phyloP scores from a whole-genome alignment of 2,888 invertebrate species.

The Bugulina stolonifera region DNA sequence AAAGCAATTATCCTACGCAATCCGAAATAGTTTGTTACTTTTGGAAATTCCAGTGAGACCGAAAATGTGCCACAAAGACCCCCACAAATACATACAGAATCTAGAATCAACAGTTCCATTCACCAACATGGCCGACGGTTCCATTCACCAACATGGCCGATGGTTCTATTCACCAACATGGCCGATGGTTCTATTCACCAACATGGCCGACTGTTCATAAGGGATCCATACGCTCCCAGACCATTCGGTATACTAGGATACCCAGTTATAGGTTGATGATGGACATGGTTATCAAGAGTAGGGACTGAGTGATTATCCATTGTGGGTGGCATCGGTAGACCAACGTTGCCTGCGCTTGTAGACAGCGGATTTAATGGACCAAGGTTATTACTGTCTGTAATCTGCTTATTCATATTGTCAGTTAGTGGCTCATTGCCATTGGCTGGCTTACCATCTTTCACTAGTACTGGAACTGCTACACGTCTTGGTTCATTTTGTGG shows the following conservation, averaged over 20 bases:
- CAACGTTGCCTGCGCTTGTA: background rate
- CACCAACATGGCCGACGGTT: too few species aligned
- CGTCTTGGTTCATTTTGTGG: slow-evolving; percentile 36
- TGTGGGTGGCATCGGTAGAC: background rate
- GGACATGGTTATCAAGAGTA: background rate
- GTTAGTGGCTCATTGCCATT: slow-evolving; percentile 41
- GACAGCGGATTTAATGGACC: background rate
- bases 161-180: background rate
- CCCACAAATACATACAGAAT: too few species aligned
- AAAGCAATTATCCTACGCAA: too few species aligned
- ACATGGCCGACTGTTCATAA: slow-evolving; percentile 9
- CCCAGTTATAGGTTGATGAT: background rate
- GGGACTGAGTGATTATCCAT: background rate
- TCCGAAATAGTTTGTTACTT: too few species aligned
- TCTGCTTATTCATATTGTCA: background rate
- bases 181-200: background rate
- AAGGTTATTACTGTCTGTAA: background rate
- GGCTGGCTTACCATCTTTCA: slow-evolving; percentile 57
- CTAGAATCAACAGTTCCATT: too few species aligned
- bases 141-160: too few species aligned
- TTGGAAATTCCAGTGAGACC: too few species aligned
- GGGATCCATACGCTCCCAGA: background rate
- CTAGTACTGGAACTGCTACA: slow-evolving; percentile 54
- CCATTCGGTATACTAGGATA: slow-evolving; percentile 17
- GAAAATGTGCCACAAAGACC: too few species aligned